Conservation (phyloP, 2,113 vertebrate genomes). For the Prionailurus viverrinus region DNA sequence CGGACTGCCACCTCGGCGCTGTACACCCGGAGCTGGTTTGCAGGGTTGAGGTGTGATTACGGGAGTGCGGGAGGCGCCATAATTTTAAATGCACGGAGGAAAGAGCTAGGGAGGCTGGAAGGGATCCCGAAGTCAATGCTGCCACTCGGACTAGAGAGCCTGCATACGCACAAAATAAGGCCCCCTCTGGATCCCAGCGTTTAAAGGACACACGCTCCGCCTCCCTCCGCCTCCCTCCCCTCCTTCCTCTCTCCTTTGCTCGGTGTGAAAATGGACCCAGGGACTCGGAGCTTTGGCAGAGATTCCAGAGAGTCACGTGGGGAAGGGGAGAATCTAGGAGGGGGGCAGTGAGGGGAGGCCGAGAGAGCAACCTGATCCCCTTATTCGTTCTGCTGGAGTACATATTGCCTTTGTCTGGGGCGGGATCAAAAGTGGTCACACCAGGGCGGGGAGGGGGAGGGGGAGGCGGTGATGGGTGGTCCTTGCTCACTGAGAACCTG, state of each 20-base stretch:
- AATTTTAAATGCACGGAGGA: background rate
- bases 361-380: constrained; percentile 89
- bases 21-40: background rate
- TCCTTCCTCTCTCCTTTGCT: background rate
- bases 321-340: background rate
- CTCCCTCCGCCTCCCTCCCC: background rate
- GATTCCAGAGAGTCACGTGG: constrained; percentile 90
- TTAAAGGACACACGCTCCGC: constrained; percentile 50
- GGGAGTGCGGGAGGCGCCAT: background rate
- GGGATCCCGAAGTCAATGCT: background rate
- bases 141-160: background rate
- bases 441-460: background rate
- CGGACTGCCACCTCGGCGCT: background rate
- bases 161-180: constrained; percentile 12
- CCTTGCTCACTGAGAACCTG: background rate
- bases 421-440: constrained; percentile 49
- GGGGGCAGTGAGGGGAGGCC: constrained; percentile 45
- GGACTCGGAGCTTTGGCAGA: constrained; percentile 71
- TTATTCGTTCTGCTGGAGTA: constrained; percentile 68
- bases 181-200: background rate
- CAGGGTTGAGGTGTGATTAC: constrained; percentile 44
- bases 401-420: constrained; percentile 73
- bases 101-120: background rate
- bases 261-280: constrained; percentile 78
- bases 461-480: background rate